Percentiles rank a stretch among this genome's conserved stretches.
Evolutionary conservation across 2,888 invertebrate species (phyloP).

Genomic region (Pasiphila rectangulata): DNA sequence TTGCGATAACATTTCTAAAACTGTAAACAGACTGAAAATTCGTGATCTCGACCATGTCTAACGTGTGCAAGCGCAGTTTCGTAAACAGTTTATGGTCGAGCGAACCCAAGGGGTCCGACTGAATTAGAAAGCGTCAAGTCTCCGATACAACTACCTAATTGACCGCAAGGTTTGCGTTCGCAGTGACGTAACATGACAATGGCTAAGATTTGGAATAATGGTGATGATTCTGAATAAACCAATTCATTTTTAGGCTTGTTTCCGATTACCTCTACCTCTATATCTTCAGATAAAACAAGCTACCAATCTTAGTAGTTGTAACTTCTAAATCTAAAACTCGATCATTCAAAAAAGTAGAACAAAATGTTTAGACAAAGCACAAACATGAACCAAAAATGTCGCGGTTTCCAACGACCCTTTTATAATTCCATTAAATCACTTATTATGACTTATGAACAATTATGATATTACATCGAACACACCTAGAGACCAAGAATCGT

Average conservation of each 20-base stretch:
- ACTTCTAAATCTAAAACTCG: no score
- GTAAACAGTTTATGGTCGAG: conserved; percentile 75
- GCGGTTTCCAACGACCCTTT: no score
- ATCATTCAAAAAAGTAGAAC: no score
- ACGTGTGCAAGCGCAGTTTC: conserved; percentile 63
- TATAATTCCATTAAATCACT: no score
- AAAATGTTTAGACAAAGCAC: no score
- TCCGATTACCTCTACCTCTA: no score
- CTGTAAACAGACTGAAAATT: conserved; percentile 46
- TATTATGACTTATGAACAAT: no score
- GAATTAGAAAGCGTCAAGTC: conserved; percentile 78
- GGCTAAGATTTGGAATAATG: not conserved
- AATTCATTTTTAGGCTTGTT: no score
- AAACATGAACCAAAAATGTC: no score
- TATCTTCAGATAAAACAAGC: no score
- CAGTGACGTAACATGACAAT: conserved; percentile 62
- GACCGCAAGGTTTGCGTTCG: conserved; percentile 75
- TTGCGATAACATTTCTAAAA: conserved; percentile 56
- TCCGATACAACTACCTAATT: conserved; percentile 69
- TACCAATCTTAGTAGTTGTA: no score
- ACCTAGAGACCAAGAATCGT: not conserved
- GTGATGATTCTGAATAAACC: not conserved
- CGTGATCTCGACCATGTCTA: conserved; percentile 44
- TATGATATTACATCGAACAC: no score
- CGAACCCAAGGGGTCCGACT: conserved; percentile 65